Evolutionary conservation across 2,113 vertebrate species (phyloP), one percentile per base, ranked within the genome.

Genomic region (Cranoglanis bouderius): DNA sequence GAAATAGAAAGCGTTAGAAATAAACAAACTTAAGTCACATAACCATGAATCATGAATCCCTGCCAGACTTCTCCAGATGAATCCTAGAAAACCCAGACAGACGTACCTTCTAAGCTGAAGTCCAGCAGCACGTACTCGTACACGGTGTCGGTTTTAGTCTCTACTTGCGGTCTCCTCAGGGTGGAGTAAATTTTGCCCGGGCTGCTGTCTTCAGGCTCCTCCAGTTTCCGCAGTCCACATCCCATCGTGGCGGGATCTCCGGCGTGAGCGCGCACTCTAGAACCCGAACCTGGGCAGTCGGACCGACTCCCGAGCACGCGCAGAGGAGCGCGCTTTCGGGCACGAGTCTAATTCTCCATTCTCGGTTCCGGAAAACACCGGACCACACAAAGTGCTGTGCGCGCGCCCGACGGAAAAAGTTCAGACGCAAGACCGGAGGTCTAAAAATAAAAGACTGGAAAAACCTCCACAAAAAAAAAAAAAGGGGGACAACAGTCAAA

Each of bases 181-280:
- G 98, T 99, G 92, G 98, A 99, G 93, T 99, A 99, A 90, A 99
- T 99, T 93, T 99, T 99, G 93, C 98, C 98, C 90, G 98, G 98
- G 90, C 97, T 99, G 95, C 96, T 97, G 93, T 99, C 98, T 95
- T 99, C 98, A 85, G 97, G 97, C 92, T 99, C 97, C 92, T 99
- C 97, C 92, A 99, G 96, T 92, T 99, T 99, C 92, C 98, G 93
- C 89, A 99, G 94, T 94, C 98, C 98, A 93, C 98, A 99, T 95
- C 98, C 98, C 98, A 99, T 99, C 92, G 93, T 95, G 93, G 83
- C 92, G 1, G 88, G 89, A 72, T 65, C 72, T 84, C 85, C 43
- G n/a, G 18, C 14, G 9, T 9, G 75, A 75, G 85, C 90, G 85
- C 83, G 29, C 87, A n/a, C 84, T 85, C 19, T 7, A 24, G 14